Conservation (phyloP, 2,888 invertebrate genomes). For the Acleris cristana region DNA sequence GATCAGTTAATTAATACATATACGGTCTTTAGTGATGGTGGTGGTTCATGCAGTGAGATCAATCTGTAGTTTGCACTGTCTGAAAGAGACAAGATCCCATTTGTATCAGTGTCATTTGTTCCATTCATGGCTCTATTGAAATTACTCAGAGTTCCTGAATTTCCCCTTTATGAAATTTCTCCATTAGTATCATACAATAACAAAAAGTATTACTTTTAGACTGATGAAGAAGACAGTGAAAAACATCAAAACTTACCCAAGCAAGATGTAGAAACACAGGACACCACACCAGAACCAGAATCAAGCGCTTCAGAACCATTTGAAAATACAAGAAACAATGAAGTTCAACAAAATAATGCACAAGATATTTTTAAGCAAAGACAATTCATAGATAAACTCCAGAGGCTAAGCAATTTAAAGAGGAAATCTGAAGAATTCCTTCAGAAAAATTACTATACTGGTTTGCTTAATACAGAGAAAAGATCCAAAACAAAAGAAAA, state of each 20-base stretch:
- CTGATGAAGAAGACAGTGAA: constrained; percentile 71
- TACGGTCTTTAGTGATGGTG: too few species aligned
- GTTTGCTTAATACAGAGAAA: constrained; percentile 68
- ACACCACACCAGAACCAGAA: constrained; percentile 63
- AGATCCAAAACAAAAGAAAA: constrained; percentile 73
- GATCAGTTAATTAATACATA: too few species aligned
- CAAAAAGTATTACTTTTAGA: constrained; percentile 52
- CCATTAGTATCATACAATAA: too few species aligned
- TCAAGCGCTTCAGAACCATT: constrained; percentile 63
- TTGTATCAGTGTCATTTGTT: too few species aligned
- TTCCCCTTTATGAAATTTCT: too few species aligned
- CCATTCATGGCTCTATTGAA: too few species aligned
- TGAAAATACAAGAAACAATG: constrained; percentile 58
- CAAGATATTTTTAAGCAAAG: constrained; percentile 69
- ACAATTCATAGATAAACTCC: constrained; percentile 74
- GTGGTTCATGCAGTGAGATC: too few species aligned
- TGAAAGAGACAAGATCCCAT: too few species aligned
- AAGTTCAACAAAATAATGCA: constrained; percentile 60
- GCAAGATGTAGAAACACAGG: constrained; percentile 57
- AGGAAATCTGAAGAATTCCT: constrained; percentile 78
- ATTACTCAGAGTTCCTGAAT: too few species aligned
- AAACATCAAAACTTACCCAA: constrained; percentile 67
- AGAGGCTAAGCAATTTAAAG: constrained; percentile 73
- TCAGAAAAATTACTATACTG: constrained; percentile 73
- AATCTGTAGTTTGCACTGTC: too few species aligned